phyloP scores from a whole-genome alignment of 2,888 invertebrate species.

The Callyntrura guangdongensis region DNA sequence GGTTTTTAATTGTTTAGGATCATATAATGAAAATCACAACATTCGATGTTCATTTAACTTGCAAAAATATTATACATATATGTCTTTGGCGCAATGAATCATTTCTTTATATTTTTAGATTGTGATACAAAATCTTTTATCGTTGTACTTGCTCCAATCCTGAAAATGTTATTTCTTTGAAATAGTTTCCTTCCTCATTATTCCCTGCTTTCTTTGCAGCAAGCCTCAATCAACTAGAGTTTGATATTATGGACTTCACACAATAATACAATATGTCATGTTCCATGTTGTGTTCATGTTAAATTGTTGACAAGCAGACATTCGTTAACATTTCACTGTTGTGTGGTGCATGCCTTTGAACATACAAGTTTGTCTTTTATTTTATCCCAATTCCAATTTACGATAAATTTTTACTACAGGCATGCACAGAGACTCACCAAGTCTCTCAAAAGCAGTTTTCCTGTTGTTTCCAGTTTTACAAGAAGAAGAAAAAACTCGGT shows the following conservation, averaged over 20 bases:
- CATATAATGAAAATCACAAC: too few relatives aligned
- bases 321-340: not conserved
- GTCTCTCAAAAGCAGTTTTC: constrained; percentile 30
- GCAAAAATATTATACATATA: not conserved
- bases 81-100: too few relatives aligned
- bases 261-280: not conserved
- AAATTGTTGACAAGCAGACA: not conserved
- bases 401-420: not conserved
- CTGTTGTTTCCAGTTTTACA: constrained; percentile 42
- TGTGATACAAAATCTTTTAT: not conserved
- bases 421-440: not conserved
- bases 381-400: not conserved
- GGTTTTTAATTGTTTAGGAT: too few relatives aligned
- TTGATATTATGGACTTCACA: constrained; percentile 1
- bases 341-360: not conserved
- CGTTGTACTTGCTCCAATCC: not conserved
- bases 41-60: not conserved
- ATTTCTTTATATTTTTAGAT: not conserved
- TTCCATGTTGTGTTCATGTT: not conserved
- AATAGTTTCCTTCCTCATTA: constrained; percentile 41
- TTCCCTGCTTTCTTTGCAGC: not conserved
- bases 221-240: not conserved
- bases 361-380: not conserved
- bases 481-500: constrained; percentile 6
- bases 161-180: constrained; percentile 2